Evolutionary conservation across 1,140 invertebrate genomes (phyloP).

Genomic region (Drosophila kikkawai): DNA sequence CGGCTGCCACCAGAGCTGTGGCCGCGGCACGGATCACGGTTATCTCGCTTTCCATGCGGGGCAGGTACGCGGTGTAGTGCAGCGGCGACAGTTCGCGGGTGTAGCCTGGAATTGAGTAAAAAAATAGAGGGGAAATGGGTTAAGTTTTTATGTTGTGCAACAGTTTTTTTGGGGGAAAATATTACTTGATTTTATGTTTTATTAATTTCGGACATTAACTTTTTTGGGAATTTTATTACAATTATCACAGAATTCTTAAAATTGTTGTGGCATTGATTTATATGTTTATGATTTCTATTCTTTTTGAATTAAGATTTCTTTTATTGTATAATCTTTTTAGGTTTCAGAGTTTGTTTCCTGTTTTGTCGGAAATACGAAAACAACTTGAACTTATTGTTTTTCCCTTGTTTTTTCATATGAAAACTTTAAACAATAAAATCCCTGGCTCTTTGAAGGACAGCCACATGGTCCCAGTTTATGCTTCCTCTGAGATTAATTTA

Average conservation of each 20-base stretch:
- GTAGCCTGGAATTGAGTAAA: conserved; percentile 85
- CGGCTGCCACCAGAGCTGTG: conserved; percentile 77
- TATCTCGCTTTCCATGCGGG: conserved; percentile 86
- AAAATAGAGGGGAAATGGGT: not conserved
- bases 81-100: conserved; percentile 88
- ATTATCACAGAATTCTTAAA: too few relatives aligned
- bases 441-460: conserved; percentile 1
- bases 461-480: conserved; percentile 30
- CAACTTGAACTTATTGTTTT: conserved; percentile 13
- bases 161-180: not conserved
- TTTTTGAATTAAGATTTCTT: not conserved
- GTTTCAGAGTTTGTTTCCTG: not conserved
- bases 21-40: conserved; percentile 85
- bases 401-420: conserved; percentile 1
- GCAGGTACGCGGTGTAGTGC: conserved; percentile 88
- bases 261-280: not conserved
- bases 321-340: not conserved
- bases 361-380: conserved; percentile 14
- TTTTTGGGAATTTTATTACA: too few relatives aligned
- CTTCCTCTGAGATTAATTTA: conserved; percentile 25
- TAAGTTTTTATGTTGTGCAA: not conserved
- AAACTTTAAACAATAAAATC: conserved; percentile 32
- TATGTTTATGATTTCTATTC: not conserved
- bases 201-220: too few relatives aligned
- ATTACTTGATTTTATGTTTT: not conserved